A percentile compares a stretch with the other conserved stretches of the same genome.
Evolutionary conservation across 2,113 vertebrate species (phyloP).

Genomic region (Xiphophorus hellerii): DNA sequence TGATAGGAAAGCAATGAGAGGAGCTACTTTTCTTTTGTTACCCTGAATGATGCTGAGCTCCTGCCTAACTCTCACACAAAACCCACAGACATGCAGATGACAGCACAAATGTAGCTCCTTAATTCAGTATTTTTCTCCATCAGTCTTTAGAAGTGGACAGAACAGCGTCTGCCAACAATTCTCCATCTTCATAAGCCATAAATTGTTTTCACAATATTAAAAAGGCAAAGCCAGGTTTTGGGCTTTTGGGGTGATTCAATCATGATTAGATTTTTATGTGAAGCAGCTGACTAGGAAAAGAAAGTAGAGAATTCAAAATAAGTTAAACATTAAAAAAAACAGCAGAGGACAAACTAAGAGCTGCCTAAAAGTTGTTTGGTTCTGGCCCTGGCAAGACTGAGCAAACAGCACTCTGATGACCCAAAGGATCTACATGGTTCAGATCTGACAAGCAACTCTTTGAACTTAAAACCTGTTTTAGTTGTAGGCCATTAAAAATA

Average conservation of each 20-base stretch:
- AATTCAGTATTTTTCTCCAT: slow-evolving; percentile 20
- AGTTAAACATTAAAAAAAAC: slow-evolving; percentile 14
- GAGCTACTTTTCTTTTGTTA: slow-evolving; percentile 50
- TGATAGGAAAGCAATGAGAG: slow-evolving; percentile 56
- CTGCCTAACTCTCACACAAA: slow-evolving; percentile 39
- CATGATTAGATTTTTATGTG: slow-evolving; percentile 13
- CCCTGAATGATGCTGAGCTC: slow-evolving; percentile 48
- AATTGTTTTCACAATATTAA: slow-evolving; percentile 29
- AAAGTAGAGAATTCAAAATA: slow-evolving; percentile 17
- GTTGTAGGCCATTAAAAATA: no score
- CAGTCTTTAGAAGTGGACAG: slow-evolving; percentile 8
- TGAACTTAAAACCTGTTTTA: no score
- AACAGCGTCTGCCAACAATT: slow-evolving; percentile 11
- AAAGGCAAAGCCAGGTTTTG: slow-evolving; percentile 19
- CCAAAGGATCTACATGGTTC: no score
- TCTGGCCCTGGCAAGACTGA: no score
- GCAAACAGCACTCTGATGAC: no score
- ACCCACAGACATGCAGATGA: slow-evolving; percentile 30
- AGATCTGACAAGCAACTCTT: no score
- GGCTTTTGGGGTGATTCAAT: slow-evolving; percentile 28
- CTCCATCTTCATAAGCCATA: slow-evolving; percentile 17
- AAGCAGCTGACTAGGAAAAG: background rate
- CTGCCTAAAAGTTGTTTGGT: no score
- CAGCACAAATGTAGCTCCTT: slow-evolving; percentile 48
- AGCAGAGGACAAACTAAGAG: no score